These are phyloP conservation scores for Brachionus koreanus DNA, from an alignment of 1,140 invertebrate genomes.

Conservation along the genomic window DNA sequence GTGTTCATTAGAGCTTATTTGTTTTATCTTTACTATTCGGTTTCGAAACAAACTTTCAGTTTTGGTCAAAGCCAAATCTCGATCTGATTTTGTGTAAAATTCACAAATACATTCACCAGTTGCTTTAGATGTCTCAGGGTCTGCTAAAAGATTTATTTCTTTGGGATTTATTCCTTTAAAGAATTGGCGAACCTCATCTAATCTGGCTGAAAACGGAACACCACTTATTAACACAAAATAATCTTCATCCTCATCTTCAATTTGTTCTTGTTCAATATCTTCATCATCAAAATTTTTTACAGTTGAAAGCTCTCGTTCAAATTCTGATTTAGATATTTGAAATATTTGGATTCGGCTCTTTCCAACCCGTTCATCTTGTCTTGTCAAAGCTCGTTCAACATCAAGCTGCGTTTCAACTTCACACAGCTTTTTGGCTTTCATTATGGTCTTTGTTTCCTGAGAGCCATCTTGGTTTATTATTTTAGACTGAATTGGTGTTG, in stretches of 20 bases:
- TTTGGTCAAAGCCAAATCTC: not conserved
- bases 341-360: conserved; percentile 38
- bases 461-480: not conserved
- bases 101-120: not conserved
- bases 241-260: not conserved
- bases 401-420: conserved; percentile 29
- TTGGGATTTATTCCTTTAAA: not conserved
- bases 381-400: conserved; percentile 10
- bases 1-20: not conserved
- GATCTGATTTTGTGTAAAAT: not conserved
- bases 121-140: not conserved
- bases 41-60: not conserved
- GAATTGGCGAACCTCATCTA: not conserved
- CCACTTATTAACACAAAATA: not conserved
- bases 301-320: not conserved
- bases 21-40: not conserved
- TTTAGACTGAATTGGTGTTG: conserved; percentile 23
- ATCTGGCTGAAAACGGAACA: not conserved
- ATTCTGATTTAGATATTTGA: conserved; percentile 12
- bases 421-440: conserved; percentile 41
- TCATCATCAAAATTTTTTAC: not conserved
- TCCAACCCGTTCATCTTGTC: conserved; percentile 29
- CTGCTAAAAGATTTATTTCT: not conserved
- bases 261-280: not conserved
- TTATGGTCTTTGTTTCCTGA: not conserved